Conservation (phyloP, 2,113 vertebrate genomes). For the Anarrhichthys ocellatus region DNA sequence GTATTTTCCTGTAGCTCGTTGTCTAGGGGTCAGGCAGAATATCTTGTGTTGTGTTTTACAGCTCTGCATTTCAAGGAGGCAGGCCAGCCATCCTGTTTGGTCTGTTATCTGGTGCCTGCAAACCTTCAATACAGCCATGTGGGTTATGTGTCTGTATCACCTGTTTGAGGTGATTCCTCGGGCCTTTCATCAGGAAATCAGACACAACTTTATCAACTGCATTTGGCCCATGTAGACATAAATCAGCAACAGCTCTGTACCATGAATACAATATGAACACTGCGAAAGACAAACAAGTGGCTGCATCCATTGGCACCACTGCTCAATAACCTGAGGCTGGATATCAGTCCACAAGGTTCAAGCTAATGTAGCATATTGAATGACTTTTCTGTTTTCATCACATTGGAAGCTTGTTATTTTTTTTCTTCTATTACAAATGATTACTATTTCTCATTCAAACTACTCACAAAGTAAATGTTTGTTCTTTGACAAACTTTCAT, state of each 20-base stretch:
- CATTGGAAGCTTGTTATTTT: neutral
- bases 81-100: constrained; percentile 17
- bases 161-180: neutral
- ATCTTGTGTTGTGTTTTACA: constrained; percentile 34
- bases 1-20: constrained; percentile 31
- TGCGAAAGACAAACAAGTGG: constrained; percentile 7
- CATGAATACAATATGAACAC: constrained; percentile 27
- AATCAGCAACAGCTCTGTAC: constrained; percentile 8
- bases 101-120: constrained; percentile 1
- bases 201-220: constrained; percentile 13
- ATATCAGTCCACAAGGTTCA: neutral
- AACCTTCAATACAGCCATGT: neutral
- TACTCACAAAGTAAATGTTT: neutral
- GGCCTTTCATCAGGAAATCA: constrained; percentile 25
- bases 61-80: constrained; percentile 32
- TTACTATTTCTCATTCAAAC: neutral
- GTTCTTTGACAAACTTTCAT: neutral
- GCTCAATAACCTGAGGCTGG: constrained; percentile 10
- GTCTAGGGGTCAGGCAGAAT: constrained; percentile 30
- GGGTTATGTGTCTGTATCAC: neutral
- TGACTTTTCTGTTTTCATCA: neutral
- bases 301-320: constrained; percentile 5
- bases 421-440: neutral
- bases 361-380: neutral
- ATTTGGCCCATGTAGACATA: neutral